A percentile compares a stretch with the other conserved stretches of the same genome.
These are phyloP conservation scores for Paralichthys olivaceus DNA, from an alignment of 2,113 vertebrate genomes.

Conservation along the genomic window DNA sequence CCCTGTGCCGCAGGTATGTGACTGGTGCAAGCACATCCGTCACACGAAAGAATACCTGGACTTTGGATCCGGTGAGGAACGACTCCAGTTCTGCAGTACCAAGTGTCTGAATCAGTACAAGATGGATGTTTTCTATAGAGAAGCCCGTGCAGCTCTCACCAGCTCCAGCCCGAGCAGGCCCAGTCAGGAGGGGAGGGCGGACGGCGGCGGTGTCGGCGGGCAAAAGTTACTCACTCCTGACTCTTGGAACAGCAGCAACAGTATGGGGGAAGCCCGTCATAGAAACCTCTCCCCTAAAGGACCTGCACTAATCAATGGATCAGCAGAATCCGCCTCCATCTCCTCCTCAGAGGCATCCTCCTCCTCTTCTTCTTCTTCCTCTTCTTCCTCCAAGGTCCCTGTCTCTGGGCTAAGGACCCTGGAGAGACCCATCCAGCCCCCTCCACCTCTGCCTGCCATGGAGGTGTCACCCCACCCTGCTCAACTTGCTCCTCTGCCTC, in stretches of 20 bases:
- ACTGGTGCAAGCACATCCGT: constrained; percentile 99
- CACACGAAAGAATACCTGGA: constrained; percentile 99
- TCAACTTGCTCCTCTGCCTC: constrained; percentile 58
- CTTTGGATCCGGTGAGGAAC: constrained; percentile 95
- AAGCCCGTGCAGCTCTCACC: constrained; percentile 95
- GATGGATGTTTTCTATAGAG: constrained; percentile 99
- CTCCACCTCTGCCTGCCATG: constrained; percentile 28
- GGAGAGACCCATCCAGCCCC: constrained; percentile 87
- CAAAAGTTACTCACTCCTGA: constrained; percentile 95
- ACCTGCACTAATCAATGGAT: constrained; percentile 77
- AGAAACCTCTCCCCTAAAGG: constrained; percentile 88
- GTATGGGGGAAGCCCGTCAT: constrained; percentile 86
- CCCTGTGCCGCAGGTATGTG: constrained; percentile 93
- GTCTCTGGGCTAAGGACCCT: constrained; percentile 87
- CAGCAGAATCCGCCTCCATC: constrained; percentile 85
- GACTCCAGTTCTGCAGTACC: constrained; percentile 98
- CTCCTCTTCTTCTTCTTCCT: constrained; percentile 88
- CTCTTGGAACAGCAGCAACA: constrained; percentile 90
- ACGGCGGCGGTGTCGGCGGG: constrained; percentile 81
- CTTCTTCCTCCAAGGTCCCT: constrained; percentile 88
- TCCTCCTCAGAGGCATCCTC: constrained; percentile 89
- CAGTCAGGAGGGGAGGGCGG: constrained; percentile 88
- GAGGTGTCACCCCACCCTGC: constrained; percentile 55
- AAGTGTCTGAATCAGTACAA: constrained; percentile 99
- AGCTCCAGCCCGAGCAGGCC: constrained; percentile 90